Base-by-base conservation (phyloP, 2,113 vertebrate species). In the Sceloporus undulatus region DNA sequence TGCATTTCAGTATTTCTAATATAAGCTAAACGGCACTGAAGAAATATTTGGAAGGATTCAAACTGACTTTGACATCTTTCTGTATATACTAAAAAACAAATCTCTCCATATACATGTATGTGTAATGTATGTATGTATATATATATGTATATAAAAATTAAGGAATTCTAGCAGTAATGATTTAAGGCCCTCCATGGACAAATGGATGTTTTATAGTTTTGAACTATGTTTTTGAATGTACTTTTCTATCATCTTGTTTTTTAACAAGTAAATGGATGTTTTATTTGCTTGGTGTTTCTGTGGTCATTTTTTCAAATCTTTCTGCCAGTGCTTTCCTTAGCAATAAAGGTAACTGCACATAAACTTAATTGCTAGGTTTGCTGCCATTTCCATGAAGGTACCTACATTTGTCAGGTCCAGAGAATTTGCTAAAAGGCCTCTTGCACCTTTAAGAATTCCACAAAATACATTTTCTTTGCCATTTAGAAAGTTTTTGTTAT, bases 181-280 rank as follows among this genome's bases (percentile, higher is more conserved):
- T 70, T 83, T 78, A n/a, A 77, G 23, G 59, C 21, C 73, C 80
- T 83, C 73, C 21, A 75, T 77, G 25, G 65, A 68, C 40, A 86
- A 86, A 86, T 78, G 25, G 75, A 86, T 88, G 82, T 88, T 84
- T 88, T 88, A 84, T 84, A 84, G 52, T 78, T 83, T 79, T 79
- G 54, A 82, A 82, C 74, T 79, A 42, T 71, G 81, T 78, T 48
- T 90, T 80, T 90, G 65, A 87, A 90, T 83, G 75, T 86, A 3
- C 62, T 90, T 90, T 90, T 87, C 38, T 83, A 90, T 78, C 29
- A 54, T 90, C 25, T 34, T 79, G 85, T 86, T 87, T 90, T 70
- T 78, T 83, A 90, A 90, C 14, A 82, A 90, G 81, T 90, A 90
- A 90, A 90, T 77, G 8, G 66, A 90, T 86, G 85, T 86, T 90